These are phyloP conservation scores for Prionailurus bengalensis DNA, from an alignment of 2,113 vertebrate genomes.

Conservation along the genomic window DNA sequence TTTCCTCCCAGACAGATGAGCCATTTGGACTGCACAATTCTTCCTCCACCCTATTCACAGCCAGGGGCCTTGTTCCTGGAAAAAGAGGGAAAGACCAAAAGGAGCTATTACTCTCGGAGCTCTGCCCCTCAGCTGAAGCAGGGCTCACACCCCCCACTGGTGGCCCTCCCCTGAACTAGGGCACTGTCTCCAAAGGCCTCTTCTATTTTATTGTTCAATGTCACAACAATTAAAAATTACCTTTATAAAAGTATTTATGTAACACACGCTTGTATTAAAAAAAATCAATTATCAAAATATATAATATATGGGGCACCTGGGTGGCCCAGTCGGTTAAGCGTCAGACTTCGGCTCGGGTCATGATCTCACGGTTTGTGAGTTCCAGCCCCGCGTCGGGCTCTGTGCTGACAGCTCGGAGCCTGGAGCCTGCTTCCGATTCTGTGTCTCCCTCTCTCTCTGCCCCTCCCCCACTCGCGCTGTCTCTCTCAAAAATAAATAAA, in stretches of 20 bases:
- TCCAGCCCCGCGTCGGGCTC: too few species aligned
- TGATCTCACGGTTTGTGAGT: too few species aligned
- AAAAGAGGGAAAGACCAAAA: slow-evolving; percentile 9
- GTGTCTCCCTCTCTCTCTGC: too few species aligned
- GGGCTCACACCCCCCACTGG: background rate
- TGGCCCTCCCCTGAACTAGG: background rate
- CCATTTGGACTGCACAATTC: background rate
- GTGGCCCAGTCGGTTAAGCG: too few species aligned
- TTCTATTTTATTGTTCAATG: background rate
- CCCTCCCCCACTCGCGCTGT: too few species aligned
- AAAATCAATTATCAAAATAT: background rate
- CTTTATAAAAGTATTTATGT: background rate
- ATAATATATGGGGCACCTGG: background rate
- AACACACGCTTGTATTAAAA: background rate
- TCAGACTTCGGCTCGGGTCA: too few species aligned
- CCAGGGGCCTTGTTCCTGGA: slow-evolving; percentile 69
- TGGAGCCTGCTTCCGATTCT: too few species aligned
- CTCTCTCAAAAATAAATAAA: too few species aligned
- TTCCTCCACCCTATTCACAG: background rate
- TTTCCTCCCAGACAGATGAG: slow-evolving; percentile 77
- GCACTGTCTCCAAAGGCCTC: background rate
- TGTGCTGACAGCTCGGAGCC: too few species aligned
- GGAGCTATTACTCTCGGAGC: background rate
- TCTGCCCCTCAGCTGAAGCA: background rate
- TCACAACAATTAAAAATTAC: background rate